These are phyloP conservation scores for Nomia melanderi DNA, from an alignment of 1,140 invertebrate species.

Conservation along the genomic window DNA sequence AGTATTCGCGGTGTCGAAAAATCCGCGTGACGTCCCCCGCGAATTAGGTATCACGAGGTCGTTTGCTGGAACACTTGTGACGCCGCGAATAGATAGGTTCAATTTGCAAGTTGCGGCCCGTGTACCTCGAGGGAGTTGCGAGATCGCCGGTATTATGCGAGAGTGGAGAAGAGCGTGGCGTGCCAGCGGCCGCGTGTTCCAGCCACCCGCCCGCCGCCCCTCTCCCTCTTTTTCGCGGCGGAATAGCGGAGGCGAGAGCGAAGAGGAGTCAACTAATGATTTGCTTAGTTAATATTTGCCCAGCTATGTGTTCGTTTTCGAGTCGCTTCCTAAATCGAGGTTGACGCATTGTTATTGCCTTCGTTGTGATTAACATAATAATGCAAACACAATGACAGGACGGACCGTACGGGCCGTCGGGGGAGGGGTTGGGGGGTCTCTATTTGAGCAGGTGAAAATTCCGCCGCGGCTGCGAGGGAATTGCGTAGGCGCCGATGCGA, in stretches of 20 bases:
- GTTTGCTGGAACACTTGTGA: constrained; percentile 40
- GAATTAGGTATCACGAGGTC: constrained; percentile 37
- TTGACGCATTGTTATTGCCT: constrained; percentile 78
- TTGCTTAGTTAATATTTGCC: constrained; percentile 76
- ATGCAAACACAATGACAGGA: constrained; percentile 80
- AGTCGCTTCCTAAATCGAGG: constrained; percentile 80
- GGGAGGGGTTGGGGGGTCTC: no score
- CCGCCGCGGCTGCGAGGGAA: constrained; percentile 57
- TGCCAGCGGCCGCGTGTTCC: neutral
- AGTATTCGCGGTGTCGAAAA: neutral
- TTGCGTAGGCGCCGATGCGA: constrained; percentile 58
- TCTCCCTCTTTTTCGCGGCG: neutral
- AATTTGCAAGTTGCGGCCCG: constrained; percentile 52
- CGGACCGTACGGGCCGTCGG: constrained; percentile 64
- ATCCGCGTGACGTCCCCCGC: constrained; percentile 3
- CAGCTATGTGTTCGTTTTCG: constrained; percentile 70
- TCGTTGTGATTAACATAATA: constrained; percentile 80
- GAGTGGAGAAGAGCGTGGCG: neutral
- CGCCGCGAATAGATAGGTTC: constrained; percentile 43
- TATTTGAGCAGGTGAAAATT: constrained; percentile 81
- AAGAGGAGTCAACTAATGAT: constrained; percentile 71
- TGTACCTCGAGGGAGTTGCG: constrained; percentile 10
- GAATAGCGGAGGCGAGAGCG: constrained; percentile 5
- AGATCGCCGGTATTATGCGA: constrained; percentile 29
- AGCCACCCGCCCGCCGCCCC: neutral